phyloP scores from a whole-genome alignment of 2,888 invertebrate species.

The Sarcophaga subvicina region DNA sequence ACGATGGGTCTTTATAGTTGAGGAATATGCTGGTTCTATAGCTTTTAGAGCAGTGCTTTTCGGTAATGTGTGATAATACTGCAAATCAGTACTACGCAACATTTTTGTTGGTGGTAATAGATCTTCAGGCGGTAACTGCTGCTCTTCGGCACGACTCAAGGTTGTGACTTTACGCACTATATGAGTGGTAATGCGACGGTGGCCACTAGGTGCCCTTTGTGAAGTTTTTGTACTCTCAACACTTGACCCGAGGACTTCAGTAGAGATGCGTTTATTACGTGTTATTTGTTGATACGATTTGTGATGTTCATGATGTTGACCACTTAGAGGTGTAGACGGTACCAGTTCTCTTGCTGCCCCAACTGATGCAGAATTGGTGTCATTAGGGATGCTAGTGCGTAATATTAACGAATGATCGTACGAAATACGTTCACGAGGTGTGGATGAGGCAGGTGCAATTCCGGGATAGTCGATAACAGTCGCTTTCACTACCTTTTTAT shows the following conservation, averaged over 20 bases:
- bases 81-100: conserved; percentile 82
- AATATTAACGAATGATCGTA: conserved; percentile 81
- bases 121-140: conserved; percentile 86
- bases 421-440: conserved; percentile 80
- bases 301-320: conserved; percentile 54
- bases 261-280: conserved; percentile 91
- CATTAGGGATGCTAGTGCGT: conserved; percentile 61
- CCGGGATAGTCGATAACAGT: conserved; percentile 82
- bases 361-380: conserved; percentile 19
- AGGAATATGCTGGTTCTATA: conserved; percentile 80
- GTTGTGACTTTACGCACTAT: conserved; percentile 95
- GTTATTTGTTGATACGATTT: conserved; percentile 87
- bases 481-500: conserved; percentile 84
- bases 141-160: conserved; percentile 92
- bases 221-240: conserved; percentile 92
- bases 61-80: conserved; percentile 81
- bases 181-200: conserved; percentile 91
- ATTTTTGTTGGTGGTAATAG: conserved; percentile 83
- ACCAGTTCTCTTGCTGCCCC: background rate
- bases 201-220: conserved; percentile 89
- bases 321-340: background rate
- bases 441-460: conserved; percentile 68
- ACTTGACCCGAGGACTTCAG: conserved; percentile 92
- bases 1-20: conserved; percentile 83
- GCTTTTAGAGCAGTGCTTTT: conserved; percentile 83